phyloP scores from a whole-genome alignment of 2,113 vertebrate genomes.

The Excalfactoria chinensis region DNA sequence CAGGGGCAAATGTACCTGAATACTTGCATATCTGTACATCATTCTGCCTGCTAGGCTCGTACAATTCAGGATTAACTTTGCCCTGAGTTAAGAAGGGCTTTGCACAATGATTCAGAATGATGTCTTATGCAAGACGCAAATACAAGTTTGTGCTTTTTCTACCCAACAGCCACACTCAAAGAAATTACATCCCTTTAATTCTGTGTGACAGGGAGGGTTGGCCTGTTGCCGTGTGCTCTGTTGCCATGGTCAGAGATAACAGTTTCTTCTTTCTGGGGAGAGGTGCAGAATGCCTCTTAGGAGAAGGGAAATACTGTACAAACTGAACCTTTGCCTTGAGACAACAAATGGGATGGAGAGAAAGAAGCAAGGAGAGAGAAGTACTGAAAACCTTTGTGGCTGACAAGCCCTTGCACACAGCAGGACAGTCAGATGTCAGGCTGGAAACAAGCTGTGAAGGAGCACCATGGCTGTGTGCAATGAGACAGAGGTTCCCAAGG shows the following conservation, averaged over 20 bases:
- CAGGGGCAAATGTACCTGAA: not conserved
- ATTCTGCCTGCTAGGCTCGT: not conserved
- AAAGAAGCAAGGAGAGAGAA: not conserved
- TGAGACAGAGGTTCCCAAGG: not conserved
- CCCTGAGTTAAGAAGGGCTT: no score
- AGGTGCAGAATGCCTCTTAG: not conserved
- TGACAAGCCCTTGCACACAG: not conserved
- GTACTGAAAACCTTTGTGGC: not conserved
- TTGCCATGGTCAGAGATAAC: not conserved
- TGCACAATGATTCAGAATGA: not conserved
- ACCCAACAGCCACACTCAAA: accelerated
- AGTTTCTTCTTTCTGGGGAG: not conserved
- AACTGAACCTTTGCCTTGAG: not conserved
- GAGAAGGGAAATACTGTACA: not conserved
- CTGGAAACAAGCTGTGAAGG: not conserved
- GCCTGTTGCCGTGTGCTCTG: no score
- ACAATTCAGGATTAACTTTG: not conserved
- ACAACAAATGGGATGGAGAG: not conserved
- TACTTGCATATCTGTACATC: not conserved
- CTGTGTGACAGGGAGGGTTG: not conserved
- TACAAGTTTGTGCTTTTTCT: not conserved
- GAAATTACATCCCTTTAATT: not conserved
- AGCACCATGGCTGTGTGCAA: not conserved
- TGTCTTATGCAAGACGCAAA: not conserved
- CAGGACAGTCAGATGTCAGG: not conserved